phyloP scores from a whole-genome alignment of 2,797 vertebrate species.

The Pseudopleuronectes americanus region DNA sequence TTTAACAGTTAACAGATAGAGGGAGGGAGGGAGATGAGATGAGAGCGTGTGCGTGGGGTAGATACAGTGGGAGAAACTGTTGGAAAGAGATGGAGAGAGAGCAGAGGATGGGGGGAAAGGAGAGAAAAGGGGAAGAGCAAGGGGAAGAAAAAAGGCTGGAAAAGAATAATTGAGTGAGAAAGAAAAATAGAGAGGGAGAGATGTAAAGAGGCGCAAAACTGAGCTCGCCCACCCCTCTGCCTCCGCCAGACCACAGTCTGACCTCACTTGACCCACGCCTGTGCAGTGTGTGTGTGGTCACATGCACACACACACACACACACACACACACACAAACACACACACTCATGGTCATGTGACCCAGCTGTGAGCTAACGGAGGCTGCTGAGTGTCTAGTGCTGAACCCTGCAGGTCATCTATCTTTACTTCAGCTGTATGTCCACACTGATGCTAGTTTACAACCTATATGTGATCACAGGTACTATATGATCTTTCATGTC shows the following conservation, averaged over 20 bases:
- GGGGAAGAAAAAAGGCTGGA: conserved; percentile 16
- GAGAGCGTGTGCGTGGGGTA: conserved; percentile 41
- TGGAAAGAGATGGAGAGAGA: conserved; percentile 33
- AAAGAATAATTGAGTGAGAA: background rate
- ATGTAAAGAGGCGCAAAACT: background rate
- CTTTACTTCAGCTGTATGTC: conserved; percentile 13
- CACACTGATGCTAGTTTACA: conserved; percentile 10
- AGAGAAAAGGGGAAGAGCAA: conserved; percentile 15
- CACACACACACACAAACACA: background rate
- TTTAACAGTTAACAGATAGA: conserved; percentile 61
- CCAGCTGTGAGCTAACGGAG: conserved; percentile 25
- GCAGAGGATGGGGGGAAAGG: background rate
- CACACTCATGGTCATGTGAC: conserved; percentile 11
- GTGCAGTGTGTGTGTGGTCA: conserved; percentile 15
- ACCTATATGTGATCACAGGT: too few relatives aligned
- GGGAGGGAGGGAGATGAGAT: conserved; percentile 36
- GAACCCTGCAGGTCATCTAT: conserved; percentile 43
- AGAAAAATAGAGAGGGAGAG: background rate
- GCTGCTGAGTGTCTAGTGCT: conserved; percentile 15
- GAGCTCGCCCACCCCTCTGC: conserved; percentile 27
- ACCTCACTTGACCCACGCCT: conserved; percentile 59
- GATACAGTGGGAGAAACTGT: conserved; percentile 57
- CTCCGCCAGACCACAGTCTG: conserved; percentile 43
- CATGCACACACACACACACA: conserved; percentile 10
- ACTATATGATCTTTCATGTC: background rate